A percentile compares a stretch with the other conserved stretches of the same genome.
Conservation (phyloP, 2,888 invertebrate species). For the Cantharis nigra region DNA sequence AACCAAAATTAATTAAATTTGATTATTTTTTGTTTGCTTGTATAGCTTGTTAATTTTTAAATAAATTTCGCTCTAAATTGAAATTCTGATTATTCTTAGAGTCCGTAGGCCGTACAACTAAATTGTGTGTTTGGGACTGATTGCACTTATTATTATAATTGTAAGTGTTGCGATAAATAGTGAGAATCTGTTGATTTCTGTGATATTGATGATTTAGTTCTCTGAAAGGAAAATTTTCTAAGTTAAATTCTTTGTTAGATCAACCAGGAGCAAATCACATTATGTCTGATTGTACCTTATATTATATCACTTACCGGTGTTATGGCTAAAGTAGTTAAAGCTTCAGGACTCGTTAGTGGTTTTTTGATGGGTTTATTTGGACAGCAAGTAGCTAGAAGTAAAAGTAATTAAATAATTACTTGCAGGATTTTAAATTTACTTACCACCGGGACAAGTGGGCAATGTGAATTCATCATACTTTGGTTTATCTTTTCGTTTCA, state of each 20-base stretch:
- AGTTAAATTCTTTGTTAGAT: not conserved
- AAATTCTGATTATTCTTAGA: not conserved
- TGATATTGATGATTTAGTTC: conserved; percentile 11
- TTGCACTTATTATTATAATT: not conserved
- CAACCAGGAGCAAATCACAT: not conserved
- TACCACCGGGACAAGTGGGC: conserved; percentile 68
- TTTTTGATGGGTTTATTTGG: conserved; percentile 2
- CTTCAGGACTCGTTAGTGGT: conserved; percentile 7
- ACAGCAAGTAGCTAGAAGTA: conserved; percentile 3
- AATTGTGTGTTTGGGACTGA: not conserved
- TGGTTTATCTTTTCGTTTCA: conserved; percentile 41
- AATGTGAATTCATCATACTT: conserved; percentile 60
- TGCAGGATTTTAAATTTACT: conserved; percentile 5
- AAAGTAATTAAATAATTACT: not conserved
- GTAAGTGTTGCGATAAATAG: conserved; percentile 1
- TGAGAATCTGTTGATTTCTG: conserved; percentile 13
- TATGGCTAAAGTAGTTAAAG: not conserved
- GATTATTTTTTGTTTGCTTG: too few relatives aligned
- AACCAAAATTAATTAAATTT: not conserved
- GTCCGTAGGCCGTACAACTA: not conserved
- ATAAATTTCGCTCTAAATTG: not conserved
- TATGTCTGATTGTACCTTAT: not conserved
- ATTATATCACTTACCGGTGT: conserved; percentile 20
- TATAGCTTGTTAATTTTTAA: too few relatives aligned
- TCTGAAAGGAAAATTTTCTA: conserved; percentile 7